These are phyloP conservation scores for Pharmacophagus antenor DNA, from an alignment of 2,888 invertebrate genomes.

Conservation along the genomic window DNA sequence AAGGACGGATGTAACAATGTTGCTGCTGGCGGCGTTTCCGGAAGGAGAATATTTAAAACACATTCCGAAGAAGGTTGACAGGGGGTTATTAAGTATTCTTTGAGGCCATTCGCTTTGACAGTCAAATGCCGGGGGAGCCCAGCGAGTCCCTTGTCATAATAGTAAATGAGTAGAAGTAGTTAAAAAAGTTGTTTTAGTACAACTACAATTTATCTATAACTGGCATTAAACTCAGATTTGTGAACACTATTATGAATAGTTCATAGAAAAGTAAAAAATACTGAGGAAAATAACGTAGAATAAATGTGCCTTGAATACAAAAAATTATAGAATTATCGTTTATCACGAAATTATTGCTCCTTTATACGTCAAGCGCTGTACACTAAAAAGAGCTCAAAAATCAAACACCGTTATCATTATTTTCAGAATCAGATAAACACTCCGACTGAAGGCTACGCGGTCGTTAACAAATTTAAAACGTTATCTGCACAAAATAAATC, in stretches of 20 bases:
- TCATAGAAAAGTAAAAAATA: no score
- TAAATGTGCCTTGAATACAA: no score
- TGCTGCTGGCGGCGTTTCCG: constrained; percentile 25
- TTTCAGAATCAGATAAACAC: neutral
- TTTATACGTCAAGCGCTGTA: no score
- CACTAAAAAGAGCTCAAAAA: no score
- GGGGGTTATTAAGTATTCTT: constrained; percentile 31
- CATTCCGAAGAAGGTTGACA: constrained; percentile 20
- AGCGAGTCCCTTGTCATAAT: constrained; percentile 13
- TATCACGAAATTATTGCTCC: no score
- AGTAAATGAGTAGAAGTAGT: constrained; percentile 11
- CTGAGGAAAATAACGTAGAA: no score
- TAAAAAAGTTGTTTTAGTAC: constrained; percentile 10
- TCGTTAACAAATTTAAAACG: neutral
- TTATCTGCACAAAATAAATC: constrained; percentile 11
- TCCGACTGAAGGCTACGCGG: neutral
- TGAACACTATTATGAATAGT: no score
- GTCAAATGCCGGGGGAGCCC: constrained; percentile 21
- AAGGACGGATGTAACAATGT: constrained; percentile 27
- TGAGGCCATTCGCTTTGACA: constrained; percentile 22
- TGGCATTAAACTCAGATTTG: neutral
- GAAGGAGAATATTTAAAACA: constrained; percentile 29
- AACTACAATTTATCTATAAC: neutral
- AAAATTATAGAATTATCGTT: no score
- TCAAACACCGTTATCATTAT: neutral